Conservation (phyloP, 2,797 vertebrate genomes). For the Gymnocypris eckloni region DNA sequence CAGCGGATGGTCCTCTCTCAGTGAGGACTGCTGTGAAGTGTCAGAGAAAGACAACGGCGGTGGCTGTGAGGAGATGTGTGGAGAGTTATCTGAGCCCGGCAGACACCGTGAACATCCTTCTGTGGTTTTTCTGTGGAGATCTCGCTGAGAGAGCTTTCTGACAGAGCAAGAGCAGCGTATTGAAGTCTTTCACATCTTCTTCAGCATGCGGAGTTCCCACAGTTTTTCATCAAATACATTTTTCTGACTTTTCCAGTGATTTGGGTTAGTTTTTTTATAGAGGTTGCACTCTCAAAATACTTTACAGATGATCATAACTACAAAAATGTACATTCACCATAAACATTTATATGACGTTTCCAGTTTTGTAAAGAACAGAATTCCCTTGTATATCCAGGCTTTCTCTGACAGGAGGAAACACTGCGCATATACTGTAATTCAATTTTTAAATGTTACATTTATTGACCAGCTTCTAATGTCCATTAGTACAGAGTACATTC, state of each 20-base stretch:
- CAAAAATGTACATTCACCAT: neutral
- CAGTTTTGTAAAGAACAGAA: neutral
- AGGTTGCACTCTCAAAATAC: neutral
- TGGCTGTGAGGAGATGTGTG: constrained; percentile 3
- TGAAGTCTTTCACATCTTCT: constrained; percentile 3
- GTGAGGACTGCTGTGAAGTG: constrained; percentile 26
- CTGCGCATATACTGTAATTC: neutral
- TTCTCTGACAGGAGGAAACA: neutral
- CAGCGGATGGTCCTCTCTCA: constrained; percentile 33
- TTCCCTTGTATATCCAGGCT: neutral
- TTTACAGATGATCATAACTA: neutral
- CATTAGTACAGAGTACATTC: neutral
- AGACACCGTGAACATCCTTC: constrained; percentile 7
- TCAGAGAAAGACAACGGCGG: constrained; percentile 19
- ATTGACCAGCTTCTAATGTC: neutral
- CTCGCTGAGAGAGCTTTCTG: neutral
- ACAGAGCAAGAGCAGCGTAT: neutral
- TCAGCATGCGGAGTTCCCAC: neutral
- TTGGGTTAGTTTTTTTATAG: neutral
- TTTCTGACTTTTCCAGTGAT: neutral
- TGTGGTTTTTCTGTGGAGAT: constrained; percentile 1
- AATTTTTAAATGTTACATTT: neutral
- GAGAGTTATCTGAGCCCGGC: constrained; percentile 42
- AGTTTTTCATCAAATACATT: neutral
- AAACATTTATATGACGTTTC: neutral